A percentile compares a stretch with the other conserved stretches of the same genome.
These are phyloP conservation scores for Rhabdomys pumilio DNA, from an alignment of 2,797 vertebrate genomes.

Conservation along the genomic window DNA sequence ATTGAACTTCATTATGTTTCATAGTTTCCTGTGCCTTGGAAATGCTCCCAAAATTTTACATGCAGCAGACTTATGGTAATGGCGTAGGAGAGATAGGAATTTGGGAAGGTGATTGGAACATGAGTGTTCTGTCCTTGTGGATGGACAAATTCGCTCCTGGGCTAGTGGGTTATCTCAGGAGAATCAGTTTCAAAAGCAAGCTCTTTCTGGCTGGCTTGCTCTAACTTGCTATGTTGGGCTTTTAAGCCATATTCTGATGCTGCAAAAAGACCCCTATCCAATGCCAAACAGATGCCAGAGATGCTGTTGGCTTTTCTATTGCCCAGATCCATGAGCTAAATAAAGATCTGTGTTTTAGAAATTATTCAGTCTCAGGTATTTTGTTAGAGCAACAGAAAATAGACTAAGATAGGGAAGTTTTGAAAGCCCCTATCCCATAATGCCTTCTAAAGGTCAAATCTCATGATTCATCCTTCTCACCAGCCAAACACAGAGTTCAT, in stretches of 20 bases:
- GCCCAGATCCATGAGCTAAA: background rate
- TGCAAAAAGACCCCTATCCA: background rate
- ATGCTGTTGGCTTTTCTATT: background rate
- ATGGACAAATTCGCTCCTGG: background rate
- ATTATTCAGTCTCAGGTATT: background rate
- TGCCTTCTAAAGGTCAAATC: background rate
- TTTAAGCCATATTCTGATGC: background rate
- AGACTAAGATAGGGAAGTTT: background rate
- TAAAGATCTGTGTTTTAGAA: background rate
- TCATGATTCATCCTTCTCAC: background rate
- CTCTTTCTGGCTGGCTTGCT: background rate
- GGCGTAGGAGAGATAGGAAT: background rate
- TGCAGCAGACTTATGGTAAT: background rate
- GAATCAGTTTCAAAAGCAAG: background rate
- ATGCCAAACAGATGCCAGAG: background rate
- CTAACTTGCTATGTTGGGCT: background rate
- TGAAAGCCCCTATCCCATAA: background rate
- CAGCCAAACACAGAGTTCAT: constrained; percentile 25
- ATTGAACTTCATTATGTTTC: background rate
- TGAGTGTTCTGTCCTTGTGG: background rate
- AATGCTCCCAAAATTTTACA: background rate
- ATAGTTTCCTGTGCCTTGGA: background rate
- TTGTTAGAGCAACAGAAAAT: background rate
- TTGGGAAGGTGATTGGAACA: background rate
- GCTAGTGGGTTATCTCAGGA: background rate